phyloP scores from a whole-genome alignment of 37 sponge, comb jelly and placozoan species.

The Mnemiopsis leidyi region DNA sequence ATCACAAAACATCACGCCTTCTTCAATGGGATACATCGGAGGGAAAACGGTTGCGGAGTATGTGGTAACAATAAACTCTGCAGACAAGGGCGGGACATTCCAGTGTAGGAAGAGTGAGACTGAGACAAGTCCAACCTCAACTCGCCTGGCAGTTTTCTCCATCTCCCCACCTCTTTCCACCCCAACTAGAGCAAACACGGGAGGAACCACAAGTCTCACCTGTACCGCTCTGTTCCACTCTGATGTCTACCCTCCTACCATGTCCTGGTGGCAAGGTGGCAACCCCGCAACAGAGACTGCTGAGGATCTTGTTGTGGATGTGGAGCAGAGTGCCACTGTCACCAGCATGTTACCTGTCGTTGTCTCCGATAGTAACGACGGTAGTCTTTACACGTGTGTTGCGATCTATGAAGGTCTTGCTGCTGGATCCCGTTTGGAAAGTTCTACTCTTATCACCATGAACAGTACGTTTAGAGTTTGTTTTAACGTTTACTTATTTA shows the following conservation, averaged over 20 bases:
- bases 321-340: background rate
- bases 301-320: background rate
- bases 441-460: background rate
- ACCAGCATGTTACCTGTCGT: background rate
- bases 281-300: background rate
- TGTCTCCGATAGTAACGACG: background rate
- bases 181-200: background rate
- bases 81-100: background rate
- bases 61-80: background rate
- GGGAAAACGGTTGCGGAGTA: background rate
- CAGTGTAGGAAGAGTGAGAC: background rate
- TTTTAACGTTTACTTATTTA: no score
- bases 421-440: background rate
- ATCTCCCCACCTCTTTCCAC: background rate
- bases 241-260: background rate
- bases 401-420: background rate
- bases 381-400: background rate
- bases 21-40: background rate
- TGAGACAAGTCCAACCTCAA: background rate
- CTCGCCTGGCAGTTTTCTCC: background rate
- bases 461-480: background rate
- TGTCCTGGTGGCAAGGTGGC: background rate
- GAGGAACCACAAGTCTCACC: background rate
- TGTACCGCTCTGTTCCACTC: background rate
- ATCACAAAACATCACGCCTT: background rate